Evolutionary conservation across 2,797 vertebrate genomes (phyloP).

Genomic region (Ctenosaura bakeri): DNA sequence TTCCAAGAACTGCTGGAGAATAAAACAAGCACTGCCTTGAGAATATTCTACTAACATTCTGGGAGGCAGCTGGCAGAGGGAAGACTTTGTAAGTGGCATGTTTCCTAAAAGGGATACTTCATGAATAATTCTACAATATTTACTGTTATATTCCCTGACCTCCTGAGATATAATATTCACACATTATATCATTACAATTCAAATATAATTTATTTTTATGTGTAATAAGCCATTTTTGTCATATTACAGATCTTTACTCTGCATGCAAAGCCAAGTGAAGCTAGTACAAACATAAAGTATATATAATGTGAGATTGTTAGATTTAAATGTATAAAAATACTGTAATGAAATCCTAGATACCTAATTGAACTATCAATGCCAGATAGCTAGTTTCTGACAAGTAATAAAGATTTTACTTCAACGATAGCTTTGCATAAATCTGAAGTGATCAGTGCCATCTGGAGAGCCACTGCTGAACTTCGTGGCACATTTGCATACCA

Average conservation of each 20-base stretch:
- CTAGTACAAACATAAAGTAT: neutral
- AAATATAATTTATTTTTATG: neutral
- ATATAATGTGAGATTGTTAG: neutral
- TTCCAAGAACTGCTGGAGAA: neutral
- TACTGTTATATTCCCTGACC: neutral
- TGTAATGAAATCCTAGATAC: conserved; percentile 24
- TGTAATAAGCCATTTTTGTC: conserved; percentile 7
- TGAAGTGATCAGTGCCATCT: conserved; percentile 8
- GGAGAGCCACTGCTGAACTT: neutral
- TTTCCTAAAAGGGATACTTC: neutral
- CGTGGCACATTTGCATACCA: conserved; percentile 7
- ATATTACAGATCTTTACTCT: neutral
- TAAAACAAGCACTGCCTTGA: conserved; percentile 5
- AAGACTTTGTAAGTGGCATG: neutral
- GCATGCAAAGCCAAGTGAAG: neutral
- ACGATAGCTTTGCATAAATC: neutral
- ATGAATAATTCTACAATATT: neutral
- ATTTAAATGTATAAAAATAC: conserved; percentile 19
- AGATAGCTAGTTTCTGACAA: conserved; percentile 20
- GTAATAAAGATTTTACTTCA: conserved; percentile 44
- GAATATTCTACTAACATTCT: neutral
- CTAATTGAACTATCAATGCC: conserved; percentile 27
- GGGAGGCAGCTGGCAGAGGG: too few species aligned
- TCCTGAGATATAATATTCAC: neutral
- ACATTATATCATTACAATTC: conserved; percentile 8